phyloP scores from a whole-genome alignment of 2,797 vertebrate species.

The Chrysocyon brachyurus region DNA sequence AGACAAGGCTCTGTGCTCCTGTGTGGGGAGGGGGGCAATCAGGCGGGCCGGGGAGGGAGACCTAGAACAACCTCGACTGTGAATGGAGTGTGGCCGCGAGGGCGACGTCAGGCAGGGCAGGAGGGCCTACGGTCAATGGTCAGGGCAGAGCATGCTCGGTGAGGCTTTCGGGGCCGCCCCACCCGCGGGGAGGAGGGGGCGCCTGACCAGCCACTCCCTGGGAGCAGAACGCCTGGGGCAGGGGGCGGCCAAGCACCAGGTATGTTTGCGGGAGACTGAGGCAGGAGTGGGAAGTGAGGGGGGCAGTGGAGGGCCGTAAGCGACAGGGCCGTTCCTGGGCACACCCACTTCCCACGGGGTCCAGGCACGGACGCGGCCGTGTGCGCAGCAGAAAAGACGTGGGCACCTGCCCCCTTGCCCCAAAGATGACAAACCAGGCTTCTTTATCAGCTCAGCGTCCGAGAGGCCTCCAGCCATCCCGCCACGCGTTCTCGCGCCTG shows the following conservation, averaged over 20 bases:
- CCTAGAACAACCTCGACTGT: accelerated
- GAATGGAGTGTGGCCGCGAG: accelerated
- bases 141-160: too few relatives aligned
- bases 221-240: background rate
- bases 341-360: background rate
- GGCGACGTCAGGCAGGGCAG: too few relatives aligned
- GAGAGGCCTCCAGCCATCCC: accelerated
- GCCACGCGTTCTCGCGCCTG: accelerated
- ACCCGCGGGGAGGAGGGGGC: background rate
- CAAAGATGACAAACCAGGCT: accelerated
- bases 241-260: accelerated
- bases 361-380: background rate
- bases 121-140: accelerated
- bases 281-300: background rate
- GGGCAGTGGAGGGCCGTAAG: accelerated
- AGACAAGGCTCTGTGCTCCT: too few relatives aligned
- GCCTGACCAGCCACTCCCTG: too few relatives aligned
- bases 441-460: background rate
- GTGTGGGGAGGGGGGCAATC: too few relatives aligned
- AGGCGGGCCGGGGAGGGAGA: accelerated
- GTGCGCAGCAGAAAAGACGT: accelerated
- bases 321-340: accelerated
- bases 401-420: background rate
- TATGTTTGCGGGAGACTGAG: accelerated
- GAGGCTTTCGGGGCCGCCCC: too few relatives aligned